Evolutionary conservation across 2,888 invertebrate species (phyloP).

Genomic region (Schizotus pectinicornis): DNA sequence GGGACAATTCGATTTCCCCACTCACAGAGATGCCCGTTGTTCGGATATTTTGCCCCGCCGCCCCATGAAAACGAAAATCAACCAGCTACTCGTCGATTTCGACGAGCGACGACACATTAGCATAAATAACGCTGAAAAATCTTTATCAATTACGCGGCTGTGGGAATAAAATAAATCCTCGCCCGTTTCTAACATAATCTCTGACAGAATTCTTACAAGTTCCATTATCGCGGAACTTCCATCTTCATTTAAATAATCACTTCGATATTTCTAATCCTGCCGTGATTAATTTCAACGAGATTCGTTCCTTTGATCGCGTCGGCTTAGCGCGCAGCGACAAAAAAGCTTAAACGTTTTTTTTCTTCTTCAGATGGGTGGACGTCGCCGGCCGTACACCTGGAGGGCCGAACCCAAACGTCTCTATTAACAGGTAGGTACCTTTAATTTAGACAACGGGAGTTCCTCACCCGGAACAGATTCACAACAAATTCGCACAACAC

Average conservation of each 20-base stretch:
- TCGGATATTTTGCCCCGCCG: conserved; percentile 13
- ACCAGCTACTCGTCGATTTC: no score
- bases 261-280: conserved; percentile 54
- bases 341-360: conserved; percentile 32
- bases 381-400: background rate
- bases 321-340: conserved; percentile 33
- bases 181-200: conserved; percentile 38
- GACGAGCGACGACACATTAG: conserved; percentile 9
- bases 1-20: conserved; percentile 51
- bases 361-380: background rate
- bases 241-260: conserved; percentile 57
- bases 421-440: conserved; percentile 1
- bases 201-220: conserved; percentile 46
- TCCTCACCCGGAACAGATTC: background rate
- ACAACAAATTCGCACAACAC: background rate
- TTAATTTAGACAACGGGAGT: background rate
- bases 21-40: conserved; percentile 19
- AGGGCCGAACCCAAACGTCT: background rate
- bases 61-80: no score
- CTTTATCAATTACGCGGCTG: conserved; percentile 24
- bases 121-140: conserved; percentile 25
- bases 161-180: conserved; percentile 43
- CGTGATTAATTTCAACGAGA: conserved; percentile 53
- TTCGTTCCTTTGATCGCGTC: conserved; percentile 48
- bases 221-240: conserved; percentile 50